Percentiles rank a stretch among this genome's conserved stretches.
Evolutionary conservation across 2,888 invertebrate genomes (phyloP).

Genomic region (Xanthia icteritia): DNA sequence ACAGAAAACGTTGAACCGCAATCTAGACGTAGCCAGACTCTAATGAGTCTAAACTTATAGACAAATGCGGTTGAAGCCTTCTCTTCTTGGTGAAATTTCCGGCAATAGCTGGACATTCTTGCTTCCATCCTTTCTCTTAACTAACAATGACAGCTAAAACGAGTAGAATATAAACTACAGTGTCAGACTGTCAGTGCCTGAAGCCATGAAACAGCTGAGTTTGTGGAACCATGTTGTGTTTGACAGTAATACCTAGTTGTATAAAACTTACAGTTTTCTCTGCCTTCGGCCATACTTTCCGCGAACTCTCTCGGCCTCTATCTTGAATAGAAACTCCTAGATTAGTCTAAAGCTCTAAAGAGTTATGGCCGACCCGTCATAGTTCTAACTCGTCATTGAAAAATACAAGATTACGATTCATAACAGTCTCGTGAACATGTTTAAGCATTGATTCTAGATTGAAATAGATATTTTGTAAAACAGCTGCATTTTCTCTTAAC

Average conservation of each 20-base stretch:
- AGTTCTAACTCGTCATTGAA: background rate
- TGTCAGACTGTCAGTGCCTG: background rate
- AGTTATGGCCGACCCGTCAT: background rate
- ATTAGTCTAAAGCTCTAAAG: background rate
- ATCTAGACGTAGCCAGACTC: background rate
- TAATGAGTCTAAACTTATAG: background rate
- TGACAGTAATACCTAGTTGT: slow-evolving; percentile 11
- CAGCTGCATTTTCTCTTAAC: background rate
- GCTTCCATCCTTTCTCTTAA: slow-evolving; percentile 1
- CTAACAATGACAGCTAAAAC: background rate
- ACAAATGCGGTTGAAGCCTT: background rate
- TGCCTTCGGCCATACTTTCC: slow-evolving; percentile 1
- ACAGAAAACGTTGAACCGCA: background rate
- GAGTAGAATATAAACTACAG: slow-evolving; percentile 10
- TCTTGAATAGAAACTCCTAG: no score
- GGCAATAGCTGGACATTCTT: background rate
- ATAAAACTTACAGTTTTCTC: slow-evolving; percentile 29
- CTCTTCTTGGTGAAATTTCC: background rate
- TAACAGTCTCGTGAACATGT: background rate
- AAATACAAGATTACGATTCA: background rate
- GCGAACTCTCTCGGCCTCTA: slow-evolving; percentile 1
- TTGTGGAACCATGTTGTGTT: background rate
- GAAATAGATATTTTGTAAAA: background rate
- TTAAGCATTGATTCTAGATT: background rate
- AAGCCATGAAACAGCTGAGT: background rate